These are phyloP conservation scores for Calyptomena viridis DNA, from an alignment of 2,113 vertebrate genomes.

Conservation along the genomic window DNA sequence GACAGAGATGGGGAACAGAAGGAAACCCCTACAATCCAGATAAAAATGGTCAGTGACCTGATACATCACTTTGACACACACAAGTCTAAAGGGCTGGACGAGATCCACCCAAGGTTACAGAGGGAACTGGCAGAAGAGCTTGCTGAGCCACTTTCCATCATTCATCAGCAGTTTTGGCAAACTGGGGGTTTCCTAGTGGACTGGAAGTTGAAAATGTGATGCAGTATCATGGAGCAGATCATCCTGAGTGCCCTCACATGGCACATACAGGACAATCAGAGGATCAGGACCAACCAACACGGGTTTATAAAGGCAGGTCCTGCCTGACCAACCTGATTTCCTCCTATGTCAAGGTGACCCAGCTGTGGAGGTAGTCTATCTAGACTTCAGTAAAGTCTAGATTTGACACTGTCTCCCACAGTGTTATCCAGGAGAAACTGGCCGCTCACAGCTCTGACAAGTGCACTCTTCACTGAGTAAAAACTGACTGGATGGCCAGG, in stretches of 20 bases:
- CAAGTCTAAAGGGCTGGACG: not conserved
- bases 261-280: not conserved
- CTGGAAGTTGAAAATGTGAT: not conserved
- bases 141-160: not conserved
- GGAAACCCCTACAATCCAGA: not conserved
- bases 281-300: no score
- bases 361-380: no score
- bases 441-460: no score
- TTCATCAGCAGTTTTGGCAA: not conserved
- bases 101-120: not conserved
- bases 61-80: not conserved
- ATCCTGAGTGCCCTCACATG: rapidly evolving
- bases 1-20: not conserved
- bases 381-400: no score
- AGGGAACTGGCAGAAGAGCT: not conserved
- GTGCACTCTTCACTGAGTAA: no score
- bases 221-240: not conserved
- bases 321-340: no score
- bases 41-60: not conserved
- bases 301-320: no score
- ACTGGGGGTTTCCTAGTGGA: not conserved
- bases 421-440: no score
- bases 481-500: no score
- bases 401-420: no score
- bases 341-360: no score